Evolutionary conservation across 2,113 vertebrate genomes (phyloP), one percentile per base, ranked within the genome.

Genomic region (Rhynchopsitta pachyrhyncha): DNA sequence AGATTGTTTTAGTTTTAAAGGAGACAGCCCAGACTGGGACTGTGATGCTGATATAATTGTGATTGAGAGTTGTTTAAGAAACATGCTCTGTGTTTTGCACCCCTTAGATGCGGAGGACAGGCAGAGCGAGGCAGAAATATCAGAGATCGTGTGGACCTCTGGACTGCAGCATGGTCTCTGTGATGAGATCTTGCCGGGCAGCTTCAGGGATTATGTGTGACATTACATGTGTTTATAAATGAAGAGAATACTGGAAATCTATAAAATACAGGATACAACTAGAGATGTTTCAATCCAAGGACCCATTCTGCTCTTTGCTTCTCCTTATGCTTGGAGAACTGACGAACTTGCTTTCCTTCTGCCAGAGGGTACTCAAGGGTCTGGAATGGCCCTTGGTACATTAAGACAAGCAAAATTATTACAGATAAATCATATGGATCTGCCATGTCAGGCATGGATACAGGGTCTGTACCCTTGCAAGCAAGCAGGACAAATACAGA

Each of bases 31-130:
- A 20, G 46, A 9, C 17, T 4, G 10, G 28, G 49, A 29, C 57
- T 55, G 16, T 17, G 6, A n/a, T 39, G 11, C 47, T 22, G 67
- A 33, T 31, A 17, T 2, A 19, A 5, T 4, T 27, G 50, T 25
- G 42, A 29, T 1, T 60, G n/a, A 49, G 42, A 71, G 35, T 7
- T 53, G 28, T 25, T 59, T 55, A 20, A 64, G 67, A 35, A 76
- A 55, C 4, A 3, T 0, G 0, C 59, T 87, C 22, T 27, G 33
- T 22, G 59, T 16, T 77, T 55, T 69, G 39, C 29, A 11, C 8
- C 14, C 33, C 13, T 10, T 9, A 3, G 19, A 5, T 49, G 19
- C 14, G 57, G 16, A 59, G 20, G 24, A 75, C 0, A 0, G 23
- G 25, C 47, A 62, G 55, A 49, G 8, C 0, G 0, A 42, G 42